Evolutionary conservation across 2,797 vertebrate species (phyloP).

Genomic region (Neosilurus hyrtlii): DNA sequence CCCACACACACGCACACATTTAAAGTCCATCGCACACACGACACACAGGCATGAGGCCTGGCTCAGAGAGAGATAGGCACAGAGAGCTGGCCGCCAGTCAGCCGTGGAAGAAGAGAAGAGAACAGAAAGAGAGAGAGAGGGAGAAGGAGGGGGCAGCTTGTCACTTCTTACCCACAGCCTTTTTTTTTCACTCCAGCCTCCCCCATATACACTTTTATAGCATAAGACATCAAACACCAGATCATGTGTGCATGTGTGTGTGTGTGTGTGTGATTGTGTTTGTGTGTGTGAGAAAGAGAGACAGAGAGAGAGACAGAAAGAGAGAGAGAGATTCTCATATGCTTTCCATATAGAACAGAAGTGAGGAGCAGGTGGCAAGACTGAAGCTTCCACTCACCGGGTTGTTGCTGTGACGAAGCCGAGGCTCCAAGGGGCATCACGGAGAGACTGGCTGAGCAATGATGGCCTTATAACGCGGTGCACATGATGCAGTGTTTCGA

Average conservation of each 20-base stretch:
- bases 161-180: constrained; percentile 16
- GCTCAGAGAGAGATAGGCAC: constrained; percentile 34
- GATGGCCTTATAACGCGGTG: background rate
- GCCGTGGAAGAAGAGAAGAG: constrained; percentile 21
- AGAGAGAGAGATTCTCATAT: constrained; percentile 27
- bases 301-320: background rate
- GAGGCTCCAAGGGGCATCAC: constrained; percentile 34
- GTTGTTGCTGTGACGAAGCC: constrained; percentile 22
- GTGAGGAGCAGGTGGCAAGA: constrained; percentile 42
- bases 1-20: constrained; percentile 32
- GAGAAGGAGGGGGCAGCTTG: constrained; percentile 32
- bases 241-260: background rate
- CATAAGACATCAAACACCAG: background rate
- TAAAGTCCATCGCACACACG: constrained; percentile 17
- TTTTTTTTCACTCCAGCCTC: background rate
- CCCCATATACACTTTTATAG: background rate
- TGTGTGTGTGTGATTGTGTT: constrained; percentile 14
- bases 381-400: constrained; percentile 12
- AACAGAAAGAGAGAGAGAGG: background rate
- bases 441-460: constrained; percentile 34
- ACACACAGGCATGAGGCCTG: constrained; percentile 39
- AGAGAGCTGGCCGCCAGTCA: constrained; percentile 45
- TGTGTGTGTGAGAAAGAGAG: background rate
- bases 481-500: background rate
- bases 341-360: constrained; percentile 29